Evolutionary conservation across 2,113 vertebrate species (phyloP), one percentile per base, ranked within the genome.

Genomic region (Sterna hirundo): DNA sequence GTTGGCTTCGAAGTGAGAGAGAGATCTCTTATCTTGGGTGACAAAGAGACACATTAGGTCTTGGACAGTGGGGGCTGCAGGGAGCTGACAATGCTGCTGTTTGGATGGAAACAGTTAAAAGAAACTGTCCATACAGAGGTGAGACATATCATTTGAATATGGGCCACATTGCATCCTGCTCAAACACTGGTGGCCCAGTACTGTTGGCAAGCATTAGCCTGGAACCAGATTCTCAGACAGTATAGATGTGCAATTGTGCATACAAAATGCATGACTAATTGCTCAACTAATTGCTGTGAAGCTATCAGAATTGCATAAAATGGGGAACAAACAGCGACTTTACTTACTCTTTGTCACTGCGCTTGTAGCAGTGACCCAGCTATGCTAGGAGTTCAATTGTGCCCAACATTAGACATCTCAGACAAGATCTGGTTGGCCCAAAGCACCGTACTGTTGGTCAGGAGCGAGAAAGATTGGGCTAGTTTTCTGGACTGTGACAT

Each of bases 221-320:
- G 64, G 47, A 83, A 65, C 26, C 46, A 38, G 60, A n/a, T 90
- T 93, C 69, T 91, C 76, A 90, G 68, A 55, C 23, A 57, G 47
- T 32, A 79, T 29, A 86, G 69, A 60, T 3, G 6, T 88, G 80
- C 49, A 88, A 72, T 49, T 82, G 65, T 89, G 57, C 86, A n/a
- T 87, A 74, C 19, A 94, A 88, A 95, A 80, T 55, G 58, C 60
- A 77, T 42, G n/a, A 70, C 76, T 92, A 78, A 89, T 92, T 84
- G 47, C 60, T 92, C 46, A 60, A 64, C 69, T 91, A 82, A 92
- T 36, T 84, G 34, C 60, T 86, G 83, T 68, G 52, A 83, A 94
- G 47, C 34, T 65, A 68, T 42, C 47, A 76, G 57, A 92, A 68
- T 64, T 70, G 32, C 52, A 49, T 90, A 71, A 68, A 83, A 81